A percentile compares a stretch with the other conserved stretches of the same genome.
Evolutionary conservation across 2,113 vertebrate genomes (phyloP).

Genomic region (Barnardius zonarius): DNA sequence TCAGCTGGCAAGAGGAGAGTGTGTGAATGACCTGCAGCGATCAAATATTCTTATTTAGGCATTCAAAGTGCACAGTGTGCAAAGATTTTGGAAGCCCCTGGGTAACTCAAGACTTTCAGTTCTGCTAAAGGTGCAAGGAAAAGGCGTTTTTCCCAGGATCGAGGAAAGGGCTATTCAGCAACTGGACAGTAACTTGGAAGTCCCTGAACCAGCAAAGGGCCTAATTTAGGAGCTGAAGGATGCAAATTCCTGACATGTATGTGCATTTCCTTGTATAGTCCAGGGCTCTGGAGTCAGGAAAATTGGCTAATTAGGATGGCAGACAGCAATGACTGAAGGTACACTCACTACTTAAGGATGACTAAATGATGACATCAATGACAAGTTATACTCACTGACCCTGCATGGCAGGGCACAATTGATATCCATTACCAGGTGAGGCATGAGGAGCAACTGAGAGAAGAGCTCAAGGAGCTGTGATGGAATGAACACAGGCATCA

Average conservation of each 20-base stretch:
- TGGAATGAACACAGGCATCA: neutral
- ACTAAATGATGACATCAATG: neutral
- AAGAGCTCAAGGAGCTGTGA: neutral
- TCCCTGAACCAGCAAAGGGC: neutral
- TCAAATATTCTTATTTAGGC: neutral
- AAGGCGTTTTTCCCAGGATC: neutral
- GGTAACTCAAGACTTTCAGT: neutral
- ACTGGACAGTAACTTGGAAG: neutral
- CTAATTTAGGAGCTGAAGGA: neutral
- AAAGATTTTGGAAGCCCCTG: neutral
- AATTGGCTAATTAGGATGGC: neutral
- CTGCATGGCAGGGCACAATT: neutral
- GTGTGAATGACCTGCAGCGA: neutral
- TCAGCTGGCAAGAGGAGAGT: neutral
- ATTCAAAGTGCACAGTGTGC: neutral
- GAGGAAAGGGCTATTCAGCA: neutral
- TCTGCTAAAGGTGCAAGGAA: neutral
- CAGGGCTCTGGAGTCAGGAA: neutral
- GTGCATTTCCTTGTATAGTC: neutral
- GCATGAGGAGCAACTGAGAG: neutral
- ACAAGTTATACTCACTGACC: neutral
- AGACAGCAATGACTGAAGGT: neutral
- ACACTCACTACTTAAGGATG: neutral
- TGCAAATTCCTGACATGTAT: neutral
- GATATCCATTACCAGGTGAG: neutral